These are phyloP conservation scores for Entomobrya proxima DNA, from an alignment of 2,888 invertebrate species.

Conservation along the genomic window DNA sequence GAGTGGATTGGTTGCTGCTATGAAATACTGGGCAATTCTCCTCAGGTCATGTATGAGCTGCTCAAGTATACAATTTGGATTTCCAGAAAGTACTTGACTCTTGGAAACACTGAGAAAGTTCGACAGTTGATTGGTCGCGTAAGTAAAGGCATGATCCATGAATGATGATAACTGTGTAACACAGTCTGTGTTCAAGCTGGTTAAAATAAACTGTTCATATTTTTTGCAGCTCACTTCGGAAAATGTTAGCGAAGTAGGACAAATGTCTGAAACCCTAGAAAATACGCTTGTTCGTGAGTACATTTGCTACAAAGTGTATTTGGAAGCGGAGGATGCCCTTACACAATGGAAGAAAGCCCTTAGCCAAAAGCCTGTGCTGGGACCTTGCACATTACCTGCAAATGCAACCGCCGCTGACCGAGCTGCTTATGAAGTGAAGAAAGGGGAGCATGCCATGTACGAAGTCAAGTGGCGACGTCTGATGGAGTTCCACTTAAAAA, in stretches of 20 bases:
- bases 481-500: constrained; percentile 51
- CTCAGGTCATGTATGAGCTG: constrained; percentile 69
- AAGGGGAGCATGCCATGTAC: constrained; percentile 54
- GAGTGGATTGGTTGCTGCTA: constrained; percentile 71
- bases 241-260: constrained; percentile 65
- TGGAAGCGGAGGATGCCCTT: constrained; percentile 70
- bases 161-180: too few relatives aligned
- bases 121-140: constrained; percentile 62
- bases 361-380: constrained; percentile 53
- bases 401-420: constrained; percentile 58
- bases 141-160: background rate
- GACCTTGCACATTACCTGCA: background rate
- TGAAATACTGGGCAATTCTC: constrained; percentile 55
- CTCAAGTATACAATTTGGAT: constrained; percentile 68
- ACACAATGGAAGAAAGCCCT: constrained; percentile 60
- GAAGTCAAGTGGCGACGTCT: constrained; percentile 64
- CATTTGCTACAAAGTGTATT: constrained; percentile 70
- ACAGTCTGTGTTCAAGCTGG: too few relatives aligned
- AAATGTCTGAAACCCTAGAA: constrained; percentile 58
- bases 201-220: background rate
- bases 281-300: constrained; percentile 70
- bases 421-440: constrained; percentile 59
- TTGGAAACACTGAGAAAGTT: constrained; percentile 65
- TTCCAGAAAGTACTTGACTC: constrained; percentile 70
- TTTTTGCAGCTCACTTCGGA: constrained; percentile 63